Evolutionary conservation across 2,797 vertebrate genomes (phyloP).

Genomic region (Sebastes nivosus): DNA sequence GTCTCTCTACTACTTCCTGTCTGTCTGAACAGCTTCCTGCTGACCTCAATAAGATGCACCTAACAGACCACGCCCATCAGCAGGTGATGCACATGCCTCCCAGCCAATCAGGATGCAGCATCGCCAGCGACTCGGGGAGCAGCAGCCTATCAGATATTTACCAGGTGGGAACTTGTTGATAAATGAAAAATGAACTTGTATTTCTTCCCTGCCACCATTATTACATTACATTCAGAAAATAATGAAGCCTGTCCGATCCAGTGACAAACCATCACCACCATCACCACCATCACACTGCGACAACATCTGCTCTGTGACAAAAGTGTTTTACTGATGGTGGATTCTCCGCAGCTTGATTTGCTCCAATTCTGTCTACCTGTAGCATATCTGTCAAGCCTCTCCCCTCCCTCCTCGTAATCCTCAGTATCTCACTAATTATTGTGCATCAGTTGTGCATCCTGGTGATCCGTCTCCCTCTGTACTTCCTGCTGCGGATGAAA

Average conservation of each 20-base stretch:
- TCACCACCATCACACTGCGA: not conserved
- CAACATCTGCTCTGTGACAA: conserved; percentile 13
- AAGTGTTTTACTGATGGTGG: not conserved
- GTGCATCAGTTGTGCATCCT: conserved; percentile 21
- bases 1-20: conserved; percentile 23
- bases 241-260: not conserved
- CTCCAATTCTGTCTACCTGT: conserved; percentile 18
- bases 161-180: conserved; percentile 82
- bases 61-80: conserved; percentile 91
- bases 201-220: not conserved
- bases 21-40: conserved; percentile 91
- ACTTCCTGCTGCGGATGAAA: conserved; percentile 57
- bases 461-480: conserved; percentile 25
- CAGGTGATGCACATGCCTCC: conserved; percentile 92
- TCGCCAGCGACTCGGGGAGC: conserved; percentile 97
- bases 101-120: conserved; percentile 98
- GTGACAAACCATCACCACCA: not conserved
- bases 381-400: conserved; percentile 6
- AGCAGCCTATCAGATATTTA: conserved; percentile 98
- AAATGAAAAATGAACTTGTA: not conserved
- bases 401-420: conserved; percentile 5
- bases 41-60: conserved; percentile 97
- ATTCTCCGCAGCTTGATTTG: not conserved
- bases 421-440: conserved; percentile 48
- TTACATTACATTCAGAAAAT: not conserved